phyloP scores from a whole-genome alignment of 2,888 invertebrate species.

The Seira ritae region DNA sequence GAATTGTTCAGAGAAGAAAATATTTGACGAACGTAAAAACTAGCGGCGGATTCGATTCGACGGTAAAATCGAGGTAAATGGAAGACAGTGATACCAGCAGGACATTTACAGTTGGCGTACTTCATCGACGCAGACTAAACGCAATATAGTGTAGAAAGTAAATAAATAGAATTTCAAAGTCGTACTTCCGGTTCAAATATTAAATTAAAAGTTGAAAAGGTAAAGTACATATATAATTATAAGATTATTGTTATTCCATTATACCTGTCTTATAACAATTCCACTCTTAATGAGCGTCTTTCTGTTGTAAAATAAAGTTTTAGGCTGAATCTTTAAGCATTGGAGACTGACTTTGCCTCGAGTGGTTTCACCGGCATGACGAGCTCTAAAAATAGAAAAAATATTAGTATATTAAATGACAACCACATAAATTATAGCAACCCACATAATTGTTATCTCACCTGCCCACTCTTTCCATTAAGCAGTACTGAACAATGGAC shows the following conservation, averaged over 20 bases:
- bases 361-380: slow-evolving; percentile 83
- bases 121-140: slow-evolving; percentile 77
- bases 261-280: slow-evolving; percentile 82
- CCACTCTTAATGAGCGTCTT: slow-evolving; percentile 80
- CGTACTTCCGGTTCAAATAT: no score
- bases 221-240: no score
- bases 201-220: no score
- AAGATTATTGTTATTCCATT: no score
- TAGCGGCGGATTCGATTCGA: slow-evolving; percentile 42
- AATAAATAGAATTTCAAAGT: no score
- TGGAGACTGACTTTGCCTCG: slow-evolving; percentile 80
- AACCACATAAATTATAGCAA: no score
- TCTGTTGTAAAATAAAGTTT: slow-evolving; percentile 81
- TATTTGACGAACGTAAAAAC: slow-evolving; percentile 40
- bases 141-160: slow-evolving; percentile 84
- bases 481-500: slow-evolving; percentile 81
- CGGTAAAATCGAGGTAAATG: slow-evolving; percentile 81
- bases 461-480: slow-evolving; percentile 86
- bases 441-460: slow-evolving; percentile 28
- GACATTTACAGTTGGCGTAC: slow-evolving; percentile 59
- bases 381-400: slow-evolving; percentile 75
- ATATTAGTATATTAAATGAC: no score
- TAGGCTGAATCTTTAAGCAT: slow-evolving; percentile 78
- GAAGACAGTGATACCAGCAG: slow-evolving; percentile 74
- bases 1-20: slow-evolving; percentile 36